A percentile compares a stretch with the other conserved stretches of the same genome.
Conservation (phyloP, 1,140 invertebrate genomes). For the Rhopalosiphum maidis region DNA sequence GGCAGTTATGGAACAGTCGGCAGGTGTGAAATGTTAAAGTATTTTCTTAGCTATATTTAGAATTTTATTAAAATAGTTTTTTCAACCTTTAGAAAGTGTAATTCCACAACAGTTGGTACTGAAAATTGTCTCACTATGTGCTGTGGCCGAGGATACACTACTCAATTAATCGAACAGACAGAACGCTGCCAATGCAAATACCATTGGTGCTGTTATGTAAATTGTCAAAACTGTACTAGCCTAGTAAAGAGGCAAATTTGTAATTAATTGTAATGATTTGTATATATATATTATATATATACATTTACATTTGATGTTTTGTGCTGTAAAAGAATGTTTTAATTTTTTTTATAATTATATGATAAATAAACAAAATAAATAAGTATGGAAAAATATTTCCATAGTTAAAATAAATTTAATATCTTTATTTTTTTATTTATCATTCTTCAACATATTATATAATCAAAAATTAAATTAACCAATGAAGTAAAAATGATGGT, state of each 20-base stretch:
- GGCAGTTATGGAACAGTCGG: conserved; percentile 72
- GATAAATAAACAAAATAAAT: background rate
- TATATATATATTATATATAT: no score
- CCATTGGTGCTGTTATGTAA: conserved; percentile 89
- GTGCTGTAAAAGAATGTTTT: background rate
- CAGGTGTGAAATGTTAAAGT: conserved; percentile 64
- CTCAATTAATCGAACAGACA: conserved; percentile 71
- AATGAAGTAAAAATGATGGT: background rate
- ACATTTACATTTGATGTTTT: background rate
- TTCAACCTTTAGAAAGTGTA: conserved; percentile 69
- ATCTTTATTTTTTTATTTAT: background rate
- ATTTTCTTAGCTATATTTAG: background rate
- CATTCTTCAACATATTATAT: conserved; percentile 8
- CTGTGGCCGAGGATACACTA: conserved; percentile 83
- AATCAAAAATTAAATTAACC: conserved; percentile 21
- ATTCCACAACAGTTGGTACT: conserved; percentile 72
- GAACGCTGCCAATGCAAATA: conserved; percentile 89
- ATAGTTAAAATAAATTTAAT: conserved; percentile 11
- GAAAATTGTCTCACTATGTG: conserved; percentile 85
- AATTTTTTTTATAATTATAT: background rate
- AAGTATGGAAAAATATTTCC: background rate
- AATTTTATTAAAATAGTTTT: background rate
- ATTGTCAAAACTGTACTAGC: conserved; percentile 80
- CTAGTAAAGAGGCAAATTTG: conserved; percentile 46
- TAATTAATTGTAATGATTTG: conserved; percentile 42